Conservation (phyloP, 2,888 invertebrate genomes). For the Cyaniris semiargus region DNA sequence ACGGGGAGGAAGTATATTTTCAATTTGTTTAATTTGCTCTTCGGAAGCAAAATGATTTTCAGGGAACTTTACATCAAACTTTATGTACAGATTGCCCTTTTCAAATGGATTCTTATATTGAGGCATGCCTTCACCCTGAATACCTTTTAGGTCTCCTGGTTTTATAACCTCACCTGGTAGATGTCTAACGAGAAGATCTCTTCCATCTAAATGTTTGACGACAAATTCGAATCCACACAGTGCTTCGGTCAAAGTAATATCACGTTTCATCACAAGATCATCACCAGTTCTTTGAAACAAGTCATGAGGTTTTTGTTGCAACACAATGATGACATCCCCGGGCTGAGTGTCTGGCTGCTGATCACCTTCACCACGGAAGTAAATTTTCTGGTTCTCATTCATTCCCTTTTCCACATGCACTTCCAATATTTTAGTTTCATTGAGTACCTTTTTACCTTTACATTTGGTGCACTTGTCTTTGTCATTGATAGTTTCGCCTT, state of each 20-base stretch:
- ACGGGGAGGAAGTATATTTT: conserved; percentile 86
- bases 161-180: conserved; percentile 90
- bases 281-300: conserved; percentile 88
- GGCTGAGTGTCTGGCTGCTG: conserved; percentile 92
- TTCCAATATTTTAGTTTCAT: conserved; percentile 91
- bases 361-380: conserved; percentile 93
- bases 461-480: conserved; percentile 91
- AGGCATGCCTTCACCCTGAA: conserved; percentile 95
- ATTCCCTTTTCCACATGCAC: conserved; percentile 95
- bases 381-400: conserved; percentile 91
- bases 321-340: conserved; percentile 93
- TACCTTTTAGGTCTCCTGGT: conserved; percentile 88
- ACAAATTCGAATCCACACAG: conserved; percentile 93
- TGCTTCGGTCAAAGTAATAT: conserved; percentile 91
- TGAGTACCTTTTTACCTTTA: conserved; percentile 90
- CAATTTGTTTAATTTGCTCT: conserved; percentile 84
- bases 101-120: conserved; percentile 90
- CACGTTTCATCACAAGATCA: conserved; percentile 87
- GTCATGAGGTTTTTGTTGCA: conserved; percentile 90
- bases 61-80: conserved; percentile 93
- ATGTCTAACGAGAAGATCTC: conserved; percentile 88
- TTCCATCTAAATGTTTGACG: conserved; percentile 93
- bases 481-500: conserved; percentile 88
- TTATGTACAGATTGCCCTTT: conserved; percentile 92
- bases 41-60: conserved; percentile 87